phyloP scores from a whole-genome alignment of 2,888 invertebrate species.

The Drosophila pseudotalamancana region DNA sequence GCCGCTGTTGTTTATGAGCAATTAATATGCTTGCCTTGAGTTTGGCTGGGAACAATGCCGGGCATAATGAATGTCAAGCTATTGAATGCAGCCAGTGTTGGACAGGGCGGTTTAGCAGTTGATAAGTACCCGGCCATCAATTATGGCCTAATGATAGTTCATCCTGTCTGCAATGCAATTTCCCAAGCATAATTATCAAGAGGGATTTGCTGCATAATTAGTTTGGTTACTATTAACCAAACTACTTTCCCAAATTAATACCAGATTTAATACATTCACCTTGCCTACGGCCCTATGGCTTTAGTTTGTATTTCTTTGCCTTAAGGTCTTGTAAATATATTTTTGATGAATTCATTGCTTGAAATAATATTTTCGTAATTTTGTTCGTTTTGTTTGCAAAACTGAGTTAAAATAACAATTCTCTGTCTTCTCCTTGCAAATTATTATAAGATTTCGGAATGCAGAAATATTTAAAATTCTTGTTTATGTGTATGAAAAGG shows the following conservation, averaged over 20 bases:
- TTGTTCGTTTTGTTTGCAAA: too few relatives aligned
- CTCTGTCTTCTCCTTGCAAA: too few relatives aligned
- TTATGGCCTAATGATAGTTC: conserved; percentile 35
- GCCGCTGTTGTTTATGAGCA: conserved; percentile 61
- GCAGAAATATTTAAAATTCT: too few relatives aligned
- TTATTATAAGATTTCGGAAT: too few relatives aligned
- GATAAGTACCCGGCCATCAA: conserved; percentile 31
- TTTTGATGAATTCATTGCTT: background rate
- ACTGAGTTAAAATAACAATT: too few relatives aligned
- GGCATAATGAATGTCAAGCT: conserved; percentile 45
- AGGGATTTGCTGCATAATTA: conserved; percentile 23
- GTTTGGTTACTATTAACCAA: background rate
- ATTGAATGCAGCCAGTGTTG: conserved; percentile 17
- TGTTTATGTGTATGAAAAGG: too few relatives aligned
- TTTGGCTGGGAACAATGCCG: conserved; percentile 32
- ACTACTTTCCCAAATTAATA: conserved; percentile 1
- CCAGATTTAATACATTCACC: background rate
- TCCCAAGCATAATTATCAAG: conserved; percentile 34
- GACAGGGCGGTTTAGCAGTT: conserved; percentile 32
- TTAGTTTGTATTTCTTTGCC: background rate
- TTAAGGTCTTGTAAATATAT: too few relatives aligned
- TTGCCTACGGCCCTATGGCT: background rate
- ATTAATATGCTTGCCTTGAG: conserved; percentile 63
- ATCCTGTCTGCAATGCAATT: conserved; percentile 40
- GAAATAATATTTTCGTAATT: background rate